These are phyloP conservation scores for Prolemur simus DNA, from an alignment of 2,113 vertebrate genomes.

Conservation along the genomic window DNA sequence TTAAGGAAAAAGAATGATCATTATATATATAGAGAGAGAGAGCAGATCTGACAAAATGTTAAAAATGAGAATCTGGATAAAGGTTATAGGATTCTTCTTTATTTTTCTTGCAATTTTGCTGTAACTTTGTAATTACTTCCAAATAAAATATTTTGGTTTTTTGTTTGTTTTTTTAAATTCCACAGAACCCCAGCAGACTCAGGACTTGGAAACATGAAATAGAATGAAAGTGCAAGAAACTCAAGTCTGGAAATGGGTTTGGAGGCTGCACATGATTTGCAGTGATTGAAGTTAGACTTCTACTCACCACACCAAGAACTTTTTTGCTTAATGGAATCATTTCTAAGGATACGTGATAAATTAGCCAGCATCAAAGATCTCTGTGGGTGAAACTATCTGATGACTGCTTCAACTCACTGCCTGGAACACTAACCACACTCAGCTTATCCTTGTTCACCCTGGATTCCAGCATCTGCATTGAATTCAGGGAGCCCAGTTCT, in stretches of 20 bases:
- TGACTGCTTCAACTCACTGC: not conserved
- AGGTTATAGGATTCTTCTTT: not conserved
- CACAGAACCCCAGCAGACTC: not conserved
- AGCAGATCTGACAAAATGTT: not conserved
- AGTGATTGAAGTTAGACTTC: not conserved
- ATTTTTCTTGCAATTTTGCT: not conserved
- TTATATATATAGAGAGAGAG: not conserved
- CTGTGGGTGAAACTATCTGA: not conserved
- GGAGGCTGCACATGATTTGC: not conserved
- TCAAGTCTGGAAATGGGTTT: not conserved
- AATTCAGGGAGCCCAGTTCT: not conserved
- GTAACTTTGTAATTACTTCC: not conserved
- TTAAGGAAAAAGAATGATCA: not conserved
- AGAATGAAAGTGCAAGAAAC: not conserved
- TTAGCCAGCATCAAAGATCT: not conserved
- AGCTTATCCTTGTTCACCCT: not conserved
- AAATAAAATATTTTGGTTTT: not conserved
- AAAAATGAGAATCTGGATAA: not conserved
- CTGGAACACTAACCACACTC: not conserved
- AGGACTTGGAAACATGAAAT: not conserved
- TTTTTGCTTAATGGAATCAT: not conserved
- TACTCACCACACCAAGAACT: not conserved
- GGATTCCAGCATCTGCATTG: not conserved
- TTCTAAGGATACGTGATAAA: not conserved
- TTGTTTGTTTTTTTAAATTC: not conserved